phyloP scores from a whole-genome alignment of 2,113 vertebrate species.

The Ictidomys tridecemlineatus region DNA sequence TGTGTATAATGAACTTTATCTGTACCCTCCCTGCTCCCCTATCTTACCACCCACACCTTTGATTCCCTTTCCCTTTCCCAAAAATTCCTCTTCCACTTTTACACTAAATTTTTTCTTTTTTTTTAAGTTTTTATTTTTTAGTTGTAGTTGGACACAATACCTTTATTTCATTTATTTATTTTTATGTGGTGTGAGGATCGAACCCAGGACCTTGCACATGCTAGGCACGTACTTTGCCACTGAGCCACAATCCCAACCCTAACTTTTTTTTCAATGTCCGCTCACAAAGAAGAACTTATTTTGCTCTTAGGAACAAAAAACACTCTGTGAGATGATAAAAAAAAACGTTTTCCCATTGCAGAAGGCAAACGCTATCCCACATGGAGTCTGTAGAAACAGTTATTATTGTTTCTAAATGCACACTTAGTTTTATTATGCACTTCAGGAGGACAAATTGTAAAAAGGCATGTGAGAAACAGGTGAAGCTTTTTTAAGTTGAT shows the following conservation, averaged over 20 bases:
- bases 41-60: background rate
- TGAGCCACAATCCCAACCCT: background rate
- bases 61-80: background rate
- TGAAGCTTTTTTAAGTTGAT: slow-evolving; percentile 76
- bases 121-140: no score
- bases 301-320: slow-evolving; percentile 33
- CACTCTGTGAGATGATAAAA: slow-evolving; percentile 32
- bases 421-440: slow-evolving; percentile 32
- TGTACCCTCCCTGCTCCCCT: background rate
- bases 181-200: no score
- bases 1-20: background rate
- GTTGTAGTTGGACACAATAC: no score
- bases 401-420: background rate
- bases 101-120: background rate
- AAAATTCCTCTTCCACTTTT: background rate
- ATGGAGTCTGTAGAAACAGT: background rate
- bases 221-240: no score
- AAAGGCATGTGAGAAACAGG: slow-evolving; percentile 32
- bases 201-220: no score
- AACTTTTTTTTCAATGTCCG: background rate
- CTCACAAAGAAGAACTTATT: background rate
- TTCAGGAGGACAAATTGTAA: slow-evolving; percentile 46
- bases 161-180: no score
- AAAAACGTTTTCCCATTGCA: slow-evolving; percentile 51
- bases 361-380: background rate